Percentiles rank a stretch among this genome's conserved stretches.
These are phyloP conservation scores for Sympetrum striolatum DNA, from an alignment of 2,888 invertebrate species.

Conservation along the genomic window DNA sequence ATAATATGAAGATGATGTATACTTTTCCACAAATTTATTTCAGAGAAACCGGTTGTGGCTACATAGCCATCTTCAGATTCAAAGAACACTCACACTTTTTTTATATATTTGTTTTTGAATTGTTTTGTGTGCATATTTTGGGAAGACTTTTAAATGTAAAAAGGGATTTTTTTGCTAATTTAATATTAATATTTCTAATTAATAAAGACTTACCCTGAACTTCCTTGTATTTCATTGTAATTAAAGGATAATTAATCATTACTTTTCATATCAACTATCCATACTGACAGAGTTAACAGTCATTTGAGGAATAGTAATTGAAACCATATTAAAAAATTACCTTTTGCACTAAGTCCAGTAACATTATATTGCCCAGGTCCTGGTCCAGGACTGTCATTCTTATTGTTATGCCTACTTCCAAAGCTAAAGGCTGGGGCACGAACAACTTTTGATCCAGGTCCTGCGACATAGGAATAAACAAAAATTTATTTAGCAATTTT, in stretches of 20 bases:
- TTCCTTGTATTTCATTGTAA: neutral
- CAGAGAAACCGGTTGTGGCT: no score
- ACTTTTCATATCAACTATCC: neutral
- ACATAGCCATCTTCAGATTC: no score
- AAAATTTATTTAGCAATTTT: neutral
- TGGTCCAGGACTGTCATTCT: conserved; percentile 72
- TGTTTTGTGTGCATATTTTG: neutral
- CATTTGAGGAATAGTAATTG: neutral
- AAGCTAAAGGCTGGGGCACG: conserved; percentile 85
- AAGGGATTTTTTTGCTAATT: no score
- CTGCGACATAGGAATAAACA: conserved; percentile 59
- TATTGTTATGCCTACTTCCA: conserved; percentile 67
- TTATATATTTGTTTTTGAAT: no score
- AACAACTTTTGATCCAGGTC: conserved; percentile 77
- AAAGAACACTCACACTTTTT: no score
- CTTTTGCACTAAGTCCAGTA: conserved; percentile 83
- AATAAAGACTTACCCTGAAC: conserved; percentile 48
- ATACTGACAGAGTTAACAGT: neutral
- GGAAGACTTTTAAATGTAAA: no score
- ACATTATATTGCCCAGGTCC: conserved; percentile 92
- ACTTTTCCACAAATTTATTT: no score
- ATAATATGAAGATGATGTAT: no score
- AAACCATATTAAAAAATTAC: conserved; percentile 58
- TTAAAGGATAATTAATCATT: neutral
- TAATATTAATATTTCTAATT: no score